Conservation (phyloP, 64 coral and sea anemone species). For the Astreopora myriophthalma region DNA sequence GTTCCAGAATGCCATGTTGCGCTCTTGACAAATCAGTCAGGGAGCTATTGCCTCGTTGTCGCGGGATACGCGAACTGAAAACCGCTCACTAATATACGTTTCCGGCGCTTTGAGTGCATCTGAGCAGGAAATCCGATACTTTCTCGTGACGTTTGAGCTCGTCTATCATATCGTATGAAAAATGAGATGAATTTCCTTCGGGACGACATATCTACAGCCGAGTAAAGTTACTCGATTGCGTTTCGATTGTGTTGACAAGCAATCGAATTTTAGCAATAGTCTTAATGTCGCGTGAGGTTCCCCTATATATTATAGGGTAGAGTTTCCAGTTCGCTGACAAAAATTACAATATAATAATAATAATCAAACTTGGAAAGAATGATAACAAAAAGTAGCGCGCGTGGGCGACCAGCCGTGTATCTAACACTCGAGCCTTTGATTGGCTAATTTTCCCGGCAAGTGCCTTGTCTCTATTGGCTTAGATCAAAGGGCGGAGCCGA, state of each 20-base stretch:
- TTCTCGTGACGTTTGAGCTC: constrained; percentile 2
- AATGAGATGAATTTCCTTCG: not conserved
- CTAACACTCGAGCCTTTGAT: not conserved
- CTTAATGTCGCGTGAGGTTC: constrained; percentile 38
- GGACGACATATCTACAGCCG: not conserved
- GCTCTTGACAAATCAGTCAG: constrained; percentile 28
- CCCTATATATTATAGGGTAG: constrained; percentile 6
- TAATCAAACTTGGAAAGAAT: constrained; percentile 52
- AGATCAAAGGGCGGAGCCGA: constrained; percentile 4
- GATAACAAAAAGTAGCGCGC: constrained; percentile 43
- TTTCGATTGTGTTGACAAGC: constrained; percentile 16
- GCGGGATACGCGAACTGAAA: not conserved
- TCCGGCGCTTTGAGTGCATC: constrained; percentile 4
- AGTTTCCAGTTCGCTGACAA: constrained; percentile 57
- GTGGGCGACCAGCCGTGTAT: constrained; percentile 26
- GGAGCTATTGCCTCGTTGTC: constrained; percentile 1
- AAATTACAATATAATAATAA: constrained; percentile 49
- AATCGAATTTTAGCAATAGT: not conserved
- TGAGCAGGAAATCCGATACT: constrained; percentile 47
- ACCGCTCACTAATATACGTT: constrained; percentile 40
- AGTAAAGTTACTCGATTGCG: not conserved
- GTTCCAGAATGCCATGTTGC: constrained; percentile 5
- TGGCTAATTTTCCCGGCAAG: constrained; percentile 35
- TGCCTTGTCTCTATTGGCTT: constrained; percentile 31
- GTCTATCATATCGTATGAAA: constrained; percentile 16